Evolutionary conservation across 2,797 vertebrate species (phyloP), one percentile per base, ranked within the genome.

Genomic region (Leptatherina wallacei): DNA sequence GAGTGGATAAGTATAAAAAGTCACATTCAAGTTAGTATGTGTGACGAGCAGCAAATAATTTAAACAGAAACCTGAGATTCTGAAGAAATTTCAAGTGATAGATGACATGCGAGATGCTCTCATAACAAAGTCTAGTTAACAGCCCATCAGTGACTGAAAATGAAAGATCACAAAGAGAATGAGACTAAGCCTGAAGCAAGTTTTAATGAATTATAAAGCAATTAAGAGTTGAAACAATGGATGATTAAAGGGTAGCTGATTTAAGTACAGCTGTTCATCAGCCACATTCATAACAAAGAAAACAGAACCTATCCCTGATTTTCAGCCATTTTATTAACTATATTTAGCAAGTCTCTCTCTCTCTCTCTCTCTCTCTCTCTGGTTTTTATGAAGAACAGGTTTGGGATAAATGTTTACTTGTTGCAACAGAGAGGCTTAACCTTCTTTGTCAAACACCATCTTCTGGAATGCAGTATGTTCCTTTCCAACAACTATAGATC

Each of bases 371-470:
- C 42, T 20, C 16, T 44, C 38, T 14, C 2, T 38, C 27, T 22
- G 20, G 52, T 29, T 70, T 72, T 72, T 62, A 30, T 47, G 77
- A 42, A 77, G 80, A 92, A 92, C 92, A 81, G 89, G 91, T 93
- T 91, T 89, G 69, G 77, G 89, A 86, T 78, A 85, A 92, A 92
- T 92, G 90, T 92, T 91, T 92, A 91, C 91, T 91, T 94, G 94
- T 94, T 93, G 87, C 89, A 91, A 94, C 93, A 94, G 85, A 90
- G 83, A 78, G 75, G 75, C 82, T 81, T 75, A 78, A 63, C 85
- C 85, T 83, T 74, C 57, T 64, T 71, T 76, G 71, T 47, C 78
- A 76, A 80, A 81, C 82, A 82, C 70, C 27, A 56, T 80, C 82
- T 88, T 44, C 65, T 77, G 91, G 89, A 93, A 93, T 92, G 87